Conservation (phyloP, 1,140 invertebrate genomes). For the Eriocheir sinensis region DNA sequence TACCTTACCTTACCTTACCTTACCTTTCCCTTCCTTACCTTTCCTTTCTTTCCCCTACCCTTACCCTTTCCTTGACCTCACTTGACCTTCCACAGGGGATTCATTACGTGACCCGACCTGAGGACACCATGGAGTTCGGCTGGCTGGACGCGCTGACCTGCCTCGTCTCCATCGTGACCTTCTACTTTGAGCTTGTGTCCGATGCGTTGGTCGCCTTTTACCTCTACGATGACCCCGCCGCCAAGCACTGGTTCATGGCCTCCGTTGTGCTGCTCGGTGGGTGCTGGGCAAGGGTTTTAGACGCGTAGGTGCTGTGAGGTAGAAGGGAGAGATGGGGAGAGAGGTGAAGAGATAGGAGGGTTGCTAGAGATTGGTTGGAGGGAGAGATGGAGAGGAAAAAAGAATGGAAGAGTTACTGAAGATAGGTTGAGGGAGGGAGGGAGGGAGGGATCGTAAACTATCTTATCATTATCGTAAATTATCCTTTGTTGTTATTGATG, state of each 20-base stretch:
- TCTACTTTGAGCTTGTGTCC: conserved; percentile 66
- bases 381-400: background rate
- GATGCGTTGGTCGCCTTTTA: conserved; percentile 54
- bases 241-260: conserved; percentile 53
- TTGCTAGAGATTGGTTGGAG: background rate
- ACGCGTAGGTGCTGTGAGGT: too few relatives aligned
- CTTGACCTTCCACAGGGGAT: conserved; percentile 48
- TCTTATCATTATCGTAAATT: too few relatives aligned
- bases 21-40: background rate
- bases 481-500: background rate
- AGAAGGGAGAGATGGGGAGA: background rate
- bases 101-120: conserved; percentile 61
- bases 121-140: conserved; percentile 55
- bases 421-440: too few relatives aligned
- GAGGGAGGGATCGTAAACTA: too few relatives aligned
- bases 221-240: conserved; percentile 59
- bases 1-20: background rate
- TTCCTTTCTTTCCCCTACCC: background rate
- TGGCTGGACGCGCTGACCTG: conserved; percentile 61
- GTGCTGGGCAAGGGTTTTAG: background rate
- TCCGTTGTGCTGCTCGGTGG: conserved; percentile 41
- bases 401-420: too few relatives aligned
- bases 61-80: background rate
- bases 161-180: conserved; percentile 61
- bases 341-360: background rate